Evolutionary conservation across 1,140 invertebrate species (phyloP).

Genomic region (Harlomillsia oculata): DNA sequence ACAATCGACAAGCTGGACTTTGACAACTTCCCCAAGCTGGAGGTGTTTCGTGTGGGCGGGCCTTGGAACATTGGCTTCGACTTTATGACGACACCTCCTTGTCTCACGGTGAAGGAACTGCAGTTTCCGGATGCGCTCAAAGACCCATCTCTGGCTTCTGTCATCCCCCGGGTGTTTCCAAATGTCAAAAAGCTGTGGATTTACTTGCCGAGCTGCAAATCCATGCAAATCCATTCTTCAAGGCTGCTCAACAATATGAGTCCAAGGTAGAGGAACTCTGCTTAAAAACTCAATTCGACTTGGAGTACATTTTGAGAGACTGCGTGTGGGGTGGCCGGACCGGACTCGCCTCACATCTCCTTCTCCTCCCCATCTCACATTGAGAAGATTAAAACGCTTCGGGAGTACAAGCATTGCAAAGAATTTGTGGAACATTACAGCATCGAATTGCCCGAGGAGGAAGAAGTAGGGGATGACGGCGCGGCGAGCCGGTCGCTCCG

Average conservation of each 20-base stretch:
- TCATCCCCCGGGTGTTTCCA: slow-evolving; percentile 18
- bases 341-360: neutral
- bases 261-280: slow-evolving; percentile 16
- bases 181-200: slow-evolving; percentile 17
- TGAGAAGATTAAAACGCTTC: slow-evolving; percentile 9
- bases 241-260: neutral
- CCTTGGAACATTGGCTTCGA: slow-evolving; percentile 19
- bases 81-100: slow-evolving; percentile 4
- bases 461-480: slow-evolving; percentile 2
- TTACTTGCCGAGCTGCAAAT: slow-evolving; percentile 15
- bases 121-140: slow-evolving; percentile 26
- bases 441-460: slow-evolving; percentile 25
- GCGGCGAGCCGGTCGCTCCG: slow-evolving; percentile 2
- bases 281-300: slow-evolving; percentile 30
- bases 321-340: slow-evolving; percentile 19
- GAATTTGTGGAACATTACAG: slow-evolving; percentile 24
- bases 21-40: slow-evolving; percentile 6
- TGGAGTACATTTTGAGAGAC: slow-evolving; percentile 17
- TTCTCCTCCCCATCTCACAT: neutral
- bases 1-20: slow-evolving; percentile 24
- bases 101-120: slow-evolving; percentile 7
- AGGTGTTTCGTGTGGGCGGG: slow-evolving; percentile 13
- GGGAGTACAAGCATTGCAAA: slow-evolving; percentile 19
- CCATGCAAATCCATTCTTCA: slow-evolving; percentile 21
- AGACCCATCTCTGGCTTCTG: slow-evolving; percentile 11